These are phyloP conservation scores for Rhopalosiphum nymphaeae DNA, from an alignment of 2,888 invertebrate species.

Conservation along the genomic window DNA sequence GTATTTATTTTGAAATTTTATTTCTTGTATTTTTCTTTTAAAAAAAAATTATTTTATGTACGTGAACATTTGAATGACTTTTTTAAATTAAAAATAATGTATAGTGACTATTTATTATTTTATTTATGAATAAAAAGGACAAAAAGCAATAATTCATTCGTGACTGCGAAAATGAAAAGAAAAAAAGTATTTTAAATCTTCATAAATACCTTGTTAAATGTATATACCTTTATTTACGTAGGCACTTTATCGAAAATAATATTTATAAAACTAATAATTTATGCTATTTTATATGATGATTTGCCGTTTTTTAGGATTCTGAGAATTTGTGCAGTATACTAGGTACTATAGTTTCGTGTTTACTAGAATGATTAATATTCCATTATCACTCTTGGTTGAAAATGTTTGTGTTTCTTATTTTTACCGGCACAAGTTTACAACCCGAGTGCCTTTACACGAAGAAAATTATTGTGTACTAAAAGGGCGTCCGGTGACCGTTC, in stretches of 20 bases:
- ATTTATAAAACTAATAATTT: slow-evolving; percentile 4
- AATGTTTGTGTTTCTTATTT: not conserved
- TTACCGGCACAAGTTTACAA: not conserved
- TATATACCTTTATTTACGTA: not conserved
- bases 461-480: not conserved
- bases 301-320: not conserved
- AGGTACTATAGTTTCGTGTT: not conserved
- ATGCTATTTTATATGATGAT: not conserved
- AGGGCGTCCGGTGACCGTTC: not conserved
- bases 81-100: not conserved
- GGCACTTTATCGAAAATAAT: not conserved
- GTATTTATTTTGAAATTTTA: not conserved
- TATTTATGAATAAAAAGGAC: not conserved
- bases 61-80: not conserved
- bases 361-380: not conserved
- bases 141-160: not conserved
- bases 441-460: not conserved
- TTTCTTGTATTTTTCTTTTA: not conserved
- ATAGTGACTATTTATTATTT: not conserved
- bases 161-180: not conserved
- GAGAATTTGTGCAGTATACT: not conserved
- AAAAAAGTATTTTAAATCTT: slow-evolving; percentile 2
- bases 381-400: not conserved
- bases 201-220: not conserved
- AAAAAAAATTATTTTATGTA: not conserved